Conservation (phyloP, 2,888 invertebrate species). For the Himalopsyche japonica region DNA sequence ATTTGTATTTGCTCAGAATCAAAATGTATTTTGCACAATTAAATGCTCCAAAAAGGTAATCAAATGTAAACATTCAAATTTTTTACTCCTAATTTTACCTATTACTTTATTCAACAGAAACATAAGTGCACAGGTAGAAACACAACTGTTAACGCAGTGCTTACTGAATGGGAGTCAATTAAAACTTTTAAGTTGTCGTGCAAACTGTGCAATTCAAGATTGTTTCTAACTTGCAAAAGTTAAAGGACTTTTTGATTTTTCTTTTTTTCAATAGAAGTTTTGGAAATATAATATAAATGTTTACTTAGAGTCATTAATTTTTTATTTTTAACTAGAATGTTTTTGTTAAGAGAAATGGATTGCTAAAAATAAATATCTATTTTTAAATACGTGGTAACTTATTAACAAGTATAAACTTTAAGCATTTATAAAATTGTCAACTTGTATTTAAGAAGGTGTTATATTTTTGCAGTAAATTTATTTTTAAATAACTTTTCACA, state of each 20-base stretch:
- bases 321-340: background rate
- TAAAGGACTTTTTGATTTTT: background rate
- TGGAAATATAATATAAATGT: background rate
- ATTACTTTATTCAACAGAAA: background rate
- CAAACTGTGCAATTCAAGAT: background rate
- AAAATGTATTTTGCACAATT: no score
- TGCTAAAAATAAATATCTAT: no score
- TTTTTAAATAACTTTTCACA: no score
- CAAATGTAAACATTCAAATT: no score
- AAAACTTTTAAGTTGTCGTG: constrained; percentile 8
- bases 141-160: background rate
- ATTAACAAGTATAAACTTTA: no score
- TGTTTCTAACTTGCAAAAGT: background rate
- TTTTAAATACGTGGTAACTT: no score
- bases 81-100: constrained; percentile 8
- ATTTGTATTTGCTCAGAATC: no score
- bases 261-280: background rate
- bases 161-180: constrained; percentile 24
- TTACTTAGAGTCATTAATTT: background rate
- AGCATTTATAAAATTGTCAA: no score
- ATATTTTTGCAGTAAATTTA: no score
- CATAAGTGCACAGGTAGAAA: background rate
- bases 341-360: no score
- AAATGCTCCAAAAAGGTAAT: no score
- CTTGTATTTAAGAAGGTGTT: no score